A percentile compares a stretch with the other conserved stretches of the same genome.
Conservation (phyloP, 2,888 invertebrate species). For the Melanostoma scalare region DNA sequence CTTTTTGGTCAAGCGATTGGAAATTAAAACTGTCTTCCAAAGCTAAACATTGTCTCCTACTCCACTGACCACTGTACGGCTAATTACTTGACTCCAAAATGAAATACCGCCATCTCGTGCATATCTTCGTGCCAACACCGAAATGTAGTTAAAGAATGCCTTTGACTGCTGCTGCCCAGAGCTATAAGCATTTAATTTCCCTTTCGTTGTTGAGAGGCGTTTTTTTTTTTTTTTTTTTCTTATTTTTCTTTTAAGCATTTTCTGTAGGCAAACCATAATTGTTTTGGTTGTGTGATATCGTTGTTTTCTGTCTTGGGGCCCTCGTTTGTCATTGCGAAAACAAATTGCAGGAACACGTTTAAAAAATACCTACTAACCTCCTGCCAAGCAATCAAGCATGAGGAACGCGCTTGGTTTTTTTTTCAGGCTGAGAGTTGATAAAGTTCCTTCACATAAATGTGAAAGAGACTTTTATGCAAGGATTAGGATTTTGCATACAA, state of each 20-base stretch:
- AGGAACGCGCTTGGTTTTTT: not conserved
- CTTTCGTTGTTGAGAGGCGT: conserved; percentile 56
- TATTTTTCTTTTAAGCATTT: conserved; percentile 23
- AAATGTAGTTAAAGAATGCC: conserved; percentile 52
- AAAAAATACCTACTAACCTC: conserved; percentile 70
- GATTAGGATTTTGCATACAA: conserved; percentile 40
- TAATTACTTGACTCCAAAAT: conserved; percentile 68
- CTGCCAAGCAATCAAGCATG: conserved; percentile 4
- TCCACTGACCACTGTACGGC: conserved; percentile 62
- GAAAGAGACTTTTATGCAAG: conserved; percentile 14
- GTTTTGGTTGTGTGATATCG: conserved; percentile 42
- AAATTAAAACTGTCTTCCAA: conserved; percentile 12
- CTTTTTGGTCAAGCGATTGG: conserved; percentile 16
- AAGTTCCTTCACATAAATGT: not conserved
- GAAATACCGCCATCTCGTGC: conserved; percentile 44
- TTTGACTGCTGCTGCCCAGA: conserved; percentile 4
- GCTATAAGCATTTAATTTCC: conserved; percentile 58
- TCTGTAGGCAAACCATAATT: conserved; percentile 42
- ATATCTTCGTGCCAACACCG: conserved; percentile 53
- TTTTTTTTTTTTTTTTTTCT: conserved; percentile 43
- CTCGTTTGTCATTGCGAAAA: conserved; percentile 60
- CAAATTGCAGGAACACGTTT: conserved; percentile 67
- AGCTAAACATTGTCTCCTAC: conserved; percentile 47
- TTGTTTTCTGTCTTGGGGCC: conserved; percentile 22
- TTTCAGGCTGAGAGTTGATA: conserved; percentile 2